phyloP scores from a whole-genome alignment of 2,888 invertebrate species.

The Xestobium rufovillosum region DNA sequence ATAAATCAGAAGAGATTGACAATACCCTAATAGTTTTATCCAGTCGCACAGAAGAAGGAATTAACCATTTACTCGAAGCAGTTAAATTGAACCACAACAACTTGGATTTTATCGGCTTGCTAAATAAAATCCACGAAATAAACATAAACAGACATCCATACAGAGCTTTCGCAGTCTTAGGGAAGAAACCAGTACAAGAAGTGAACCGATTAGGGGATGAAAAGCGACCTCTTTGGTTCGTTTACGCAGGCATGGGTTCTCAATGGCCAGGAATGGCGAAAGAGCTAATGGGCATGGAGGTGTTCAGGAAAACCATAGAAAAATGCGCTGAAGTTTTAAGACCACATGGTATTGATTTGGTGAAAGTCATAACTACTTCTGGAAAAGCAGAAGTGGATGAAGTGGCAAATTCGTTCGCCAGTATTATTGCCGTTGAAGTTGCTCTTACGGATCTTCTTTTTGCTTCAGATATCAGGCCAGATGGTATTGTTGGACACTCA shows the following conservation, averaged over 20 bases:
- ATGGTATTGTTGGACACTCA: constrained; percentile 91
- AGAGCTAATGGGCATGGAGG: constrained; percentile 50
- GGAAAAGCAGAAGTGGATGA: constrained; percentile 44
- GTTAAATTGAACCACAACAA: constrained; percentile 53
- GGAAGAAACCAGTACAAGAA: constrained; percentile 7
- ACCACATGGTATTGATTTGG: constrained; percentile 48
- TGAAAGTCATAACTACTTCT: constrained; percentile 45
- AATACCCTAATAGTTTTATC: constrained; percentile 45
- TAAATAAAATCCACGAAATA: constrained; percentile 61
- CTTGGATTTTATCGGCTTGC: constrained; percentile 60
- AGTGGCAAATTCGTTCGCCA: constrained; percentile 51
- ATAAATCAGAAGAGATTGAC: constrained; percentile 25
- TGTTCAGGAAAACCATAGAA: constrained; percentile 51
- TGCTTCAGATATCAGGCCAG: constrained; percentile 66
- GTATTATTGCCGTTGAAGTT: constrained; percentile 55
- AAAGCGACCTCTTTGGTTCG: constrained; percentile 52
- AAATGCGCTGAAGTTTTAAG: constrained; percentile 45
- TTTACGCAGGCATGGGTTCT: constrained; percentile 62
- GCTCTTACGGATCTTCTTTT: constrained; percentile 79
- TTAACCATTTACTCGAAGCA: constrained; percentile 53
- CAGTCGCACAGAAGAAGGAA: constrained; percentile 71
- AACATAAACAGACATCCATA: constrained; percentile 65
- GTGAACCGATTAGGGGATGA: constrained; percentile 5
- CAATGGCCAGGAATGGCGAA: constrained; percentile 60
- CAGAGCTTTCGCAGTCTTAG: constrained; percentile 71